A percentile compares a stretch with the other conserved stretches of the same genome.
Evolutionary conservation across 1,140 invertebrate species (phyloP).

Genomic region (Calephelis nemesis): DNA sequence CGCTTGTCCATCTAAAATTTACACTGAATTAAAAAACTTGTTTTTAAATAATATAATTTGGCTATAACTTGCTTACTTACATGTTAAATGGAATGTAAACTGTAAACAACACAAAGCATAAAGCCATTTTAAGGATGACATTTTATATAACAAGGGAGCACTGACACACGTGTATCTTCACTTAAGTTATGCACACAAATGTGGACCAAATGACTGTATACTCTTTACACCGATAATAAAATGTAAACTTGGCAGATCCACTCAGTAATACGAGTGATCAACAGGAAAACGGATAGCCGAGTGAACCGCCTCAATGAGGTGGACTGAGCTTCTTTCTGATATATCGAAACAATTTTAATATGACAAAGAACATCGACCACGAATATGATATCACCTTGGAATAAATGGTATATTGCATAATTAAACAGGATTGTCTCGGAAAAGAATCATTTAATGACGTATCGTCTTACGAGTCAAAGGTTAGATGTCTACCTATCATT

Average conservation of each 20-base stretch:
- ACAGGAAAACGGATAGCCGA: constrained; percentile 27
- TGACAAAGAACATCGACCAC: background rate
- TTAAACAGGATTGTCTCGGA: background rate
- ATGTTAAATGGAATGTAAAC: constrained; percentile 23
- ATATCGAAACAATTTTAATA: background rate
- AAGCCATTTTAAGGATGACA: constrained; percentile 26
- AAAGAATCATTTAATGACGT: background rate
- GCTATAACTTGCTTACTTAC: constrained; percentile 28
- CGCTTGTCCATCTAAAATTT: constrained; percentile 49
- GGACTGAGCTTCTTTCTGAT: background rate
- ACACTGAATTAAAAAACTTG: constrained; percentile 2
- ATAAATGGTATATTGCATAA: background rate
- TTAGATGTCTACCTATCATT: background rate
- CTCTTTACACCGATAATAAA: too few relatives aligned
- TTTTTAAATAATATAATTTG: background rate
- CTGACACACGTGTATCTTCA: constrained; percentile 12
- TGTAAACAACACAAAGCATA: constrained; percentile 28
- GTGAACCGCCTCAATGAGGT: constrained; percentile 4
- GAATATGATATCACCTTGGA: constrained; percentile 12
- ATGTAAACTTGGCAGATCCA: constrained; percentile 30
- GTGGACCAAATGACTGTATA: background rate
- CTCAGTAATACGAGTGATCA: constrained; percentile 23
- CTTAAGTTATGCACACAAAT: background rate
- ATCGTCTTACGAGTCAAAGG: background rate
- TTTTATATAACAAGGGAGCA: constrained; percentile 20